Base-by-base conservation (phyloP, 1,140 invertebrate genomes). In the Drosophila orosa region DNA sequence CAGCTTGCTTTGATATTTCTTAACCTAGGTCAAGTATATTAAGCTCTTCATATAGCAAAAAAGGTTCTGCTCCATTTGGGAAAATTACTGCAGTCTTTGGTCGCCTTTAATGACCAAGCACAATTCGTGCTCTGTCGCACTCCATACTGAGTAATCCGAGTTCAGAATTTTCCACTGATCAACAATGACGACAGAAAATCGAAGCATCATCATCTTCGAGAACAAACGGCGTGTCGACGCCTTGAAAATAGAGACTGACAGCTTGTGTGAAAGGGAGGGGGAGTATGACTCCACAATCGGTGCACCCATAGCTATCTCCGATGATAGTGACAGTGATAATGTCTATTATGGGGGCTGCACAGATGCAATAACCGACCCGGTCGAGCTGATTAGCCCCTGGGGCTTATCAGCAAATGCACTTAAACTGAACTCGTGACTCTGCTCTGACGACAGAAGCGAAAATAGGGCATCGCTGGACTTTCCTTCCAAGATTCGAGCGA, bases 111-210 rank as follows among this genome's bases (percentile, higher is more conserved):
- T 80, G 65, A 55, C 56, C 33, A 13, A 33, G 66, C 59, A 63
- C 22, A 44, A 29, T 25, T 24, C 25, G 25, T 29, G 35, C 29
- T 31, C 12, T 12, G 15, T 25, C 10, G 40, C 42, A 61, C n/a
- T 44, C 40, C 39, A 29, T 31, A 48, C 27, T 29, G 35, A 54
- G 8, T 9, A 44, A 57, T 65, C 33, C 39, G 45, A 27, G 29
- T 52, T 56, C 5, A 84, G 69, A 83, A 63, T 80, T 83, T 83
- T 83, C 80, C 80, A 80, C 31, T 83, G 60, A 58, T 75, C 45
- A 57, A 59, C 50, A 61, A 63, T 74, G 67, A 60, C 52, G 27
- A 59, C 39, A 52, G 45, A 39, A 83, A 74, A 79, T 47, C 54
- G 37, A 67, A 24, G 58, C 58, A 72, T 78, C 48, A 39, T 55